A percentile compares a stretch with the other conserved stretches of the same genome.
Conservation (phyloP, 2,797 vertebrate species). For the Fistularia tabacaria region DNA sequence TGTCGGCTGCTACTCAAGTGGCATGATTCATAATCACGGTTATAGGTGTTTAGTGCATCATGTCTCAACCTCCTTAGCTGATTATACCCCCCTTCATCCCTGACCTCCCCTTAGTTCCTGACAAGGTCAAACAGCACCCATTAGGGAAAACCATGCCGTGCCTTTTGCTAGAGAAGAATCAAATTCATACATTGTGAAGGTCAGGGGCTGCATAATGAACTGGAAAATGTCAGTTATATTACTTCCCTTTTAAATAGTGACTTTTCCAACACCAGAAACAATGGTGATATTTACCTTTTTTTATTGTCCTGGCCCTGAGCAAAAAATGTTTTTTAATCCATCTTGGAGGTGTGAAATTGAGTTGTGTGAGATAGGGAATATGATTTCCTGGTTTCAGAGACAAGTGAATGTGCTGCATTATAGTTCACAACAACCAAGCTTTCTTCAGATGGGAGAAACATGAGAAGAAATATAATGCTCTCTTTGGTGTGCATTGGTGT, state of each 20-base stretch:
- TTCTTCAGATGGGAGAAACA: slow-evolving; percentile 26
- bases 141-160: slow-evolving; percentile 64
- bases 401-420: slow-evolving; percentile 36
- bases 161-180: slow-evolving; percentile 63
- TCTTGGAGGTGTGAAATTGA: slow-evolving; percentile 66
- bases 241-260: slow-evolving; percentile 74
- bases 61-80: slow-evolving; percentile 37
- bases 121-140: slow-evolving; percentile 77
- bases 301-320: slow-evolving; percentile 49
- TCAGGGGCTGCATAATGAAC: slow-evolving; percentile 80
- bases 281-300: slow-evolving; percentile 75
- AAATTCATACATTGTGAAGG: slow-evolving; percentile 69
- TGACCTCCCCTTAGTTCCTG: slow-evolving; percentile 66
- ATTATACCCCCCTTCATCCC: slow-evolving; percentile 55
- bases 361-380: slow-evolving; percentile 58
- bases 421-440: slow-evolving; percentile 24
- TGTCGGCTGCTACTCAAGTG: slow-evolving; percentile 7
- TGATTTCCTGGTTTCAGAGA: slow-evolving; percentile 57
- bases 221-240: slow-evolving; percentile 80
- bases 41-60: slow-evolving; percentile 27
- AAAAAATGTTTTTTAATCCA: slow-evolving; percentile 67
- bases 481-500: slow-evolving; percentile 4
- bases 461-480: slow-evolving; percentile 17
- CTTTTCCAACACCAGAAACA: slow-evolving; percentile 66
- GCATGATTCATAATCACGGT: slow-evolving; percentile 13